phyloP scores from a whole-genome alignment of 2,888 invertebrate species.

The Polylopha cassiicola region DNA sequence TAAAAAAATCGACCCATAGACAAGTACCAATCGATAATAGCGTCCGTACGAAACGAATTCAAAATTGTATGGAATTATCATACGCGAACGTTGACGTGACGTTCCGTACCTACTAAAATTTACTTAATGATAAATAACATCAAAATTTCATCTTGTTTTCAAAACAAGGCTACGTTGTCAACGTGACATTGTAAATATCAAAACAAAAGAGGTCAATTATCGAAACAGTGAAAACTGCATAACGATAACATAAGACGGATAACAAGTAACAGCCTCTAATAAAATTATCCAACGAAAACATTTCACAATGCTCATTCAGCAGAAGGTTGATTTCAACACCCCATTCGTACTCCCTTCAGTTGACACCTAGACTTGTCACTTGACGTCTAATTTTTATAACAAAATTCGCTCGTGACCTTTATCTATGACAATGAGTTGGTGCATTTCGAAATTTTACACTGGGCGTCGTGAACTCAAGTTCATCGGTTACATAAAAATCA shows the following conservation, averaged over 20 bases:
- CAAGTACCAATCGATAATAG: no score
- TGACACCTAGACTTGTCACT: constrained; percentile 47
- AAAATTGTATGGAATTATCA: no score
- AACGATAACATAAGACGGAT: constrained; percentile 60
- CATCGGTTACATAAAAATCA: constrained; percentile 51
- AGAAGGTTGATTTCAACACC: constrained; percentile 62
- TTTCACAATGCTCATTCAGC: constrained; percentile 56
- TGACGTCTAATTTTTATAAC: constrained; percentile 52
- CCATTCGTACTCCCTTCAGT: constrained; percentile 52
- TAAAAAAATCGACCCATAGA: no score
- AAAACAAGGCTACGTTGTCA: constrained; percentile 42
- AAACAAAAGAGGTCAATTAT: constrained; percentile 56
- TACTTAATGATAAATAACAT: no score
- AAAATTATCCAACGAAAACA: constrained; percentile 52
- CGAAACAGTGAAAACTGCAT: constrained; percentile 48
- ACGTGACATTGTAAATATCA: constrained; percentile 45
- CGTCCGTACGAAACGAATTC: no score
- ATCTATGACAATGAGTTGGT: constrained; percentile 40
- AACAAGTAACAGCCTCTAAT: constrained; percentile 58
- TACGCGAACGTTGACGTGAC: no score
- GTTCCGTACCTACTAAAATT: no score
- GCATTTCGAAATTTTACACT: constrained; percentile 38
- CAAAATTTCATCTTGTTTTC: background rate
- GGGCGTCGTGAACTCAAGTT: constrained; percentile 53
- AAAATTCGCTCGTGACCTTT: constrained; percentile 49